Evolutionary conservation across 2,888 invertebrate genomes (phyloP), one percentile per base, ranked within the genome.

Genomic region (Parnassius apollo): DNA sequence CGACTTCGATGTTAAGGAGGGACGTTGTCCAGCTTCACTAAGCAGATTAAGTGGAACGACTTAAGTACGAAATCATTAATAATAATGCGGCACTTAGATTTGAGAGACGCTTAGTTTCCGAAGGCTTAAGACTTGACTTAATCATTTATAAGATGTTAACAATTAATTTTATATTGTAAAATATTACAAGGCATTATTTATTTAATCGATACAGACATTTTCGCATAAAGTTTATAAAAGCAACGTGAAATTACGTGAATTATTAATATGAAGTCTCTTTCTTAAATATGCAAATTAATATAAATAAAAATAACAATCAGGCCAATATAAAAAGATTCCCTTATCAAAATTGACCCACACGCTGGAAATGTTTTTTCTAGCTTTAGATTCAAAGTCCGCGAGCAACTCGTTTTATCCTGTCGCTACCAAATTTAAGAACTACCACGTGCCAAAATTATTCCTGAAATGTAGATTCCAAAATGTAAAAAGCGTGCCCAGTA

Each of bases 41-140:
- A 86, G 82, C 67, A 76, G 86, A 85, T 86, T 87, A 64, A 83
- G 74, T 75, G 9, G 46, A 69, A 65, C 74, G 72, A 76, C 74
- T 77, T 75, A 77, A 78, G 73, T 66, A 71, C 73, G 72, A 83
- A 76, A 80, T 76, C 77, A 81, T 86, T 80, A 82, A 83, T 86
- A 81, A 76, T 74, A 71, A 73, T 71, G 73, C 66, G 69, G 66
- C 68, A 70, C 69, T 69, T 58, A 64, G 62, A 65, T 68, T 67
- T 65, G 22, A 68, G 69, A 69, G 69, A 66, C 69, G 66, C 51
- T 66, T 65, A 77, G 81, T 73, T 79, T 76, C 65, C 67, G 61
- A 63, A 68, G 65, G 60, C 69, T 73, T 68, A 66, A 70, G 74
- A 74, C 69, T 75, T 68, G 64, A 25, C 22, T 70, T 76, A 76